Evolutionary conservation across 2,797 vertebrate species (phyloP), one percentile per base, ranked within the genome.

Genomic region (Gallinago stenura): DNA sequence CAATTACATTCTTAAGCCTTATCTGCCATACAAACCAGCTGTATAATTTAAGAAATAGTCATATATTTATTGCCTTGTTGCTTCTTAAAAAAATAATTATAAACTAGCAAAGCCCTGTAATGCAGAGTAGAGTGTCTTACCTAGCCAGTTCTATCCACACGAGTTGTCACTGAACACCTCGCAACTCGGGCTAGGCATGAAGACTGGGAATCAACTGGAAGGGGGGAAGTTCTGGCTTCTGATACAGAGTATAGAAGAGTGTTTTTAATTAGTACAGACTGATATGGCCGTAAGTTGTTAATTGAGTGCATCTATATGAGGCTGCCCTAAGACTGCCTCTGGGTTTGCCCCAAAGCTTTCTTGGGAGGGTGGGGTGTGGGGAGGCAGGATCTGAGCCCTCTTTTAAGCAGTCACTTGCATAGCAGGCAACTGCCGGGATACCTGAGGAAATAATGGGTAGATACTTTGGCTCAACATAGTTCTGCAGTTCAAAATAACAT

Each of bases 361-460:
- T 45, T 30, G 50, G 17, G 60, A 45, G 31, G 78, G 35, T 35
- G n/a, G 20, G 16, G 48, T 8, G 11, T 13, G 37, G 72, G 71
- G 54, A 75, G 72, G 81, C 93, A 89, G 87, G 71, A 72, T 68
- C 61, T 46, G 94, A 94, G 94, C 85, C 72, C 12, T 33, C 30
- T 71, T 56, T 77, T 56, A 68, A 93, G 96, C 96, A 97, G 95
- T 97, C 93, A 90, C 96, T 96, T 96, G 96, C 96, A 97, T 92
- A 96, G 96, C 96, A 97, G 89, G 96, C 96, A 96, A 97, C 95
- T 96, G 96, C 96, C 0, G 3, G 35, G 56, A 90, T 91, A 93
- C 95, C 93, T 87, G 90, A 87, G 91, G 77, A 73, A 84, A 83
- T 30, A 35, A 14, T 15, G 31, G 46, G 62, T 5, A 77, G 85